These are phyloP conservation scores for Vanacampus margaritifer DNA, from an alignment of 2,113 vertebrate species.

Conservation along the genomic window DNA sequence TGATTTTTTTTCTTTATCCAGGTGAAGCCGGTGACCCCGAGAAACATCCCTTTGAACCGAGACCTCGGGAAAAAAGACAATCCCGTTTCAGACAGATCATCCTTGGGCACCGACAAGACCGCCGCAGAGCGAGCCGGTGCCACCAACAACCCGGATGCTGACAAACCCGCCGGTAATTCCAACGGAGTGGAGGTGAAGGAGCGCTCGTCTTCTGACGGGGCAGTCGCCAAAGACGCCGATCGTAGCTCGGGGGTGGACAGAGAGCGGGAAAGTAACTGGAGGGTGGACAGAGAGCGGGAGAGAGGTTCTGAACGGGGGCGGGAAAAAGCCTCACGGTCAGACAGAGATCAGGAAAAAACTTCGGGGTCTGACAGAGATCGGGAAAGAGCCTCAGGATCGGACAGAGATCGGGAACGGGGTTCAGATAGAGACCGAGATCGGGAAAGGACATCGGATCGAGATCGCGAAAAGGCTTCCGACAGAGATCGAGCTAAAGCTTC, in stretches of 20 bases:
- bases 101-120: constrained; percentile 39
- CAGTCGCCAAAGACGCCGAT: constrained; percentile 45
- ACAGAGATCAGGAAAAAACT: not conserved
- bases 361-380: not conserved
- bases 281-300: constrained; percentile 29
- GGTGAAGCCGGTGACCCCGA: constrained; percentile 55
- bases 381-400: not conserved
- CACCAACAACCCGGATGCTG: constrained; percentile 21
- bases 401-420: constrained; percentile 28
- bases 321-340: not conserved
- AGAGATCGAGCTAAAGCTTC: constrained; percentile 21
- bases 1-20: constrained; percentile 11
- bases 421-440: constrained; percentile 15
- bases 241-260: constrained; percentile 32
- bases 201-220: constrained; percentile 36
- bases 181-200: constrained; percentile 45
- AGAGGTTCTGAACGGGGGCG: constrained; percentile 6
- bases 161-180: constrained; percentile 26
- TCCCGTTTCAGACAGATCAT: constrained; percentile 31
- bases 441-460: constrained; percentile 5
- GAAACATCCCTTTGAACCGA: constrained; percentile 64
- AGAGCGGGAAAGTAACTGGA: constrained; percentile 44
- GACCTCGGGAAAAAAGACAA: constrained; percentile 60
- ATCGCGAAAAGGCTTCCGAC: constrained; percentile 13
- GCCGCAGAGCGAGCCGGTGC: constrained; percentile 41